Base-by-base conservation (phyloP, 2,888 invertebrate genomes). In the Bruchidius siliquastri region DNA sequence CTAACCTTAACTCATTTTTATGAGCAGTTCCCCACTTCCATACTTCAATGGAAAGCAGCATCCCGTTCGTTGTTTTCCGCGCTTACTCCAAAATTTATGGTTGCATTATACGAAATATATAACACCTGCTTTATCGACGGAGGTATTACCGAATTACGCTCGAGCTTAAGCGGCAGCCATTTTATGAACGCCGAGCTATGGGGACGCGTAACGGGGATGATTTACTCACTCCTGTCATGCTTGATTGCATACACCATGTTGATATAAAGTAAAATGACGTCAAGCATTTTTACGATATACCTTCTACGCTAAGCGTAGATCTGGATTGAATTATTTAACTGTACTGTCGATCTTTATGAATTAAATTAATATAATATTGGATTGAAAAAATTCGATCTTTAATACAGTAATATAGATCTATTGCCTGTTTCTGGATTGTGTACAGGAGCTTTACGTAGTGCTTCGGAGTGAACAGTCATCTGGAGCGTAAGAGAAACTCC, bases 141-240 rank as follows among this genome's bases (percentile, higher is more conserved):
- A 79, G 18, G 49, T 49, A 79, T 80, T 80, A 80, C 81, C 76
- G 77, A 80, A 80, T 81, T 81, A 81, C 79, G 76, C 79, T 73
- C 49, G 10, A 49, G 49, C 49, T 49, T 49, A 49, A 49, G 49
- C 49, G 49, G 49, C 49, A 49, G 49, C 49, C 49, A 49, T 49
- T 49, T 49, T 49, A 49, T 49, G 49, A 49, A 49, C 49, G 49
- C 18, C 49, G 49, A 49, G 49, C 49, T 49, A 49, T 49, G 49
- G 49, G 49, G 49, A 49, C 49, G 49, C 49, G 8, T 13, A 49
- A 1, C 13, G 49, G 49, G 49, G 49, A 49, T 49, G 49, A 49
- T 49, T 49, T 49, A 49, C 49, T 49, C 49, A 49, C 49, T 13
- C 49, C 18, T 18, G 49, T 49, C 49, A 49, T 49, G 49, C 49